Evolutionary conservation across 2,797 vertebrate species (phyloP), one percentile per base, ranked within the genome.

Genomic region (Acanthopagrus latus): DNA sequence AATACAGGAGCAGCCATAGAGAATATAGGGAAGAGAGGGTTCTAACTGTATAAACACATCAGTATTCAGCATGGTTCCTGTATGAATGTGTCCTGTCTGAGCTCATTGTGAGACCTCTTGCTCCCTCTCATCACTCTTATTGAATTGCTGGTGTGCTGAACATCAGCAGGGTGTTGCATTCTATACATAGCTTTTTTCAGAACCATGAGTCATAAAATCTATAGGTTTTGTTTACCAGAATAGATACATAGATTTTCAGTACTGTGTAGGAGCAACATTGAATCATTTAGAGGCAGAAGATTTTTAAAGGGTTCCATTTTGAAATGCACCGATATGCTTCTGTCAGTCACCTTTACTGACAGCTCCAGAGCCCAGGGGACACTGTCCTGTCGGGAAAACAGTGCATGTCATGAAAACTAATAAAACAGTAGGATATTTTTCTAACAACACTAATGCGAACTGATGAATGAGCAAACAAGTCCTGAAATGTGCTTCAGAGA

Each of bases 291-390:
- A 62, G 25, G 55, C 29, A 2, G 29, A 25, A 23, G n/a, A 21
- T 54, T 27, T 50, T 78, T 4, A 56, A 21, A 51, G 16, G 6
- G 20, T 50, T 25, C 3, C 4, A 17, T 20, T 65, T 64, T 59
- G 4, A 60, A 33, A 75, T 46, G 41, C 20, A 38, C 2, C n/a
- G 17, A 63, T 57, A 69, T 25, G 11, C 12, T 18, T 18, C 25
- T 63, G 50, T 75, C 74, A 59, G 18, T 77, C 62, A 59, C 2
- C 3, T 50, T 21, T n/a, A 8, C 51, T 57, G 44, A 76, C 51
- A 14, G 47, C 63, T 69, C 17, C 29, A 38, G 27, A 62, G 57
- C 38, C 12, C 25, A 13, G 25, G 29, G 57, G 23, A 38, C 55
- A 41, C 33, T 50, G 11, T 65, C 20, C 38, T 17, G 7, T 25